These are phyloP conservation scores for Listronotus bonariensis DNA, from an alignment of 1,140 invertebrate species.

Conservation along the genomic window DNA sequence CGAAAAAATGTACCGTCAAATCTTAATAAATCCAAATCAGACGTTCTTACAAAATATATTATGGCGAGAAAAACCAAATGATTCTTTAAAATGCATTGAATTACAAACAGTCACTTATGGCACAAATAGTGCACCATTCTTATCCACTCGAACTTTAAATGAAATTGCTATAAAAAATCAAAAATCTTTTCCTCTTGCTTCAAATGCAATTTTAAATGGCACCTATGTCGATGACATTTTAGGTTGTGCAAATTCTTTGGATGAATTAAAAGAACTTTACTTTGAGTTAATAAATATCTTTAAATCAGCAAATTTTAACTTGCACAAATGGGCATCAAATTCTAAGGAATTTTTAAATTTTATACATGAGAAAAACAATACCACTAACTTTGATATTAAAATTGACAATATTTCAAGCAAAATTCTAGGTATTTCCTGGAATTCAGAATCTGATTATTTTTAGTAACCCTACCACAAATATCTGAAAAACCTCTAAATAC, in stretches of 20 bases:
- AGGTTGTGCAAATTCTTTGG: constrained; percentile 43
- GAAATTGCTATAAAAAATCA: constrained; percentile 50
- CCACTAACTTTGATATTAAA: not conserved
- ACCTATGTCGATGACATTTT: constrained; percentile 58
- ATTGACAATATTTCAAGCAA: constrained; percentile 2
- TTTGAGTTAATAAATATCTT: constrained; percentile 17
- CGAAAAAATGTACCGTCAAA: constrained; percentile 55
- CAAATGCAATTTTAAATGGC: constrained; percentile 46
- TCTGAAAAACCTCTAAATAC: not conserved
- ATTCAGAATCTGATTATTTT: not conserved
- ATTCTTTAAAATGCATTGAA: constrained; percentile 12
- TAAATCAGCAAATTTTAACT: constrained; percentile 12
- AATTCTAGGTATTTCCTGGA: constrained; percentile 35
- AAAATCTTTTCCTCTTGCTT: constrained; percentile 42
- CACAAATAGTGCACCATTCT: no score
- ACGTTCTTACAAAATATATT: constrained; percentile 53
- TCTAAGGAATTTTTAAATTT: constrained; percentile 52
- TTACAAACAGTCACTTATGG: no score
- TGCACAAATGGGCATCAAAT: constrained; percentile 39
- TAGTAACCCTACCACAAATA: no score
- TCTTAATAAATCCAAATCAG: constrained; percentile 40
- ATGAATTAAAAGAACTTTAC: constrained; percentile 46
- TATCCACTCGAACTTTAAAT: constrained; percentile 28
- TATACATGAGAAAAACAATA: no score
- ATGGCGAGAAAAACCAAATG: constrained; percentile 36